These are phyloP conservation scores for Drosophila parthenogenetica DNA, from an alignment of 2,888 invertebrate genomes.

Conservation along the genomic window DNA sequence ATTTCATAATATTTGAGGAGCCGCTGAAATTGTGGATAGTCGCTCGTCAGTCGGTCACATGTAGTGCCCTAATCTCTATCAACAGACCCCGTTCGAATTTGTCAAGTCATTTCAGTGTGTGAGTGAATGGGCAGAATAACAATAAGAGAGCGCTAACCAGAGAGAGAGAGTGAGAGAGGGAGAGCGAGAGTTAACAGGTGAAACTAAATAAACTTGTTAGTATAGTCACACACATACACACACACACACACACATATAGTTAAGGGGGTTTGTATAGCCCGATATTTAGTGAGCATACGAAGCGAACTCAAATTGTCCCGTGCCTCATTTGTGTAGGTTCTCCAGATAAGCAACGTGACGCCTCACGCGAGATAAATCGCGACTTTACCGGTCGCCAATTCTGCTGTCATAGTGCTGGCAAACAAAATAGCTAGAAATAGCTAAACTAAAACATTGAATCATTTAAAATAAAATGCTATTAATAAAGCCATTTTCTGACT, in stretches of 20 bases:
- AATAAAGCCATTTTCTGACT: too few species aligned
- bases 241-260: conserved; percentile 9
- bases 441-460: too few species aligned
- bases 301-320: conserved; percentile 11
- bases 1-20: conserved; percentile 30
- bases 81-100: conserved; percentile 20
- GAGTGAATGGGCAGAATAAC: conserved; percentile 9
- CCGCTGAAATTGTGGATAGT: conserved; percentile 5
- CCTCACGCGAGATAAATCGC: conserved; percentile 73
- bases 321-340: conserved; percentile 39
- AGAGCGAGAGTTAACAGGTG: conserved; percentile 31
- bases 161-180: background rate
- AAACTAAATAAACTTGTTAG: conserved; percentile 49
- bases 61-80: conserved; percentile 45
- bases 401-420: conserved; percentile 20
- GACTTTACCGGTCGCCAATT: conserved; percentile 15
- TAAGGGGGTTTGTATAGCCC: conserved; percentile 14
- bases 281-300: conserved; percentile 29
- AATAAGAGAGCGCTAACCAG: background rate
- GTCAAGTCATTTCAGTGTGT: conserved; percentile 35
- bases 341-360: conserved; percentile 76
- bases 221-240: conserved; percentile 6
- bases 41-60: conserved; percentile 40
- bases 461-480: too few species aligned
- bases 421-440: too few species aligned